Percentiles rank a stretch among this genome's conserved stretches.
Evolutionary conservation across 2,113 vertebrate species (phyloP).

Genomic region (Gorsachius goisagi): DNA sequence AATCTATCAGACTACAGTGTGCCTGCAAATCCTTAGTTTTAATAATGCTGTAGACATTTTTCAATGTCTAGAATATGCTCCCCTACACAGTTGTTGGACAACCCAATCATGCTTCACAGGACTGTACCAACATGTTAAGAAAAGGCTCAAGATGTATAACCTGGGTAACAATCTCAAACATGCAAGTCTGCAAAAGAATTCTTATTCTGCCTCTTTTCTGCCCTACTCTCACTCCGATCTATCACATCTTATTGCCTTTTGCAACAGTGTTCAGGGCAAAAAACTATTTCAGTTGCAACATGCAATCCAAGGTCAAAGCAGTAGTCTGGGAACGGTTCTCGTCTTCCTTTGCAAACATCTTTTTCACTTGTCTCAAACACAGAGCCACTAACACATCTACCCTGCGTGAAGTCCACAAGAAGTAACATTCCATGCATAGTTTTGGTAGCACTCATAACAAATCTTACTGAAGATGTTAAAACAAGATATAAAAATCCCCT

Average conservation of each 20-base stretch:
- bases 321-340: neutral
- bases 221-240: neutral
- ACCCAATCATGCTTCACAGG: neutral
- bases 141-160: neutral
- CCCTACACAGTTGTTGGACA: neutral
- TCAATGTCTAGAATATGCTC: neutral
- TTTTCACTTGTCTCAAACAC: neutral
- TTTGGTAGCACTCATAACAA: neutral
- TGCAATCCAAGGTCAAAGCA: neutral
- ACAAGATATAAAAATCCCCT: neutral
- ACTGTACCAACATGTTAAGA: neutral
- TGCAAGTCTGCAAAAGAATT: neutral
- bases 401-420: neutral
- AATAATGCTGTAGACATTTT: neutral
- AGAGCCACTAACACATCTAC: neutral
- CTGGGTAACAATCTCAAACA: neutral
- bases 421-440: neutral
- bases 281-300: neutral
- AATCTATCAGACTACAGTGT: neutral
- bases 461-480: neutral
- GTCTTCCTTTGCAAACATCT: neutral
- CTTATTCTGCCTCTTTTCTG: neutral
- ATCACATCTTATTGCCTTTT: neutral
- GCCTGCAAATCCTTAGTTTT: neutral
- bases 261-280: neutral